Evolutionary conservation across 2,888 invertebrate species (phyloP), one percentile per base, ranked within the genome.

Genomic region (Panzeria rudis): DNA sequence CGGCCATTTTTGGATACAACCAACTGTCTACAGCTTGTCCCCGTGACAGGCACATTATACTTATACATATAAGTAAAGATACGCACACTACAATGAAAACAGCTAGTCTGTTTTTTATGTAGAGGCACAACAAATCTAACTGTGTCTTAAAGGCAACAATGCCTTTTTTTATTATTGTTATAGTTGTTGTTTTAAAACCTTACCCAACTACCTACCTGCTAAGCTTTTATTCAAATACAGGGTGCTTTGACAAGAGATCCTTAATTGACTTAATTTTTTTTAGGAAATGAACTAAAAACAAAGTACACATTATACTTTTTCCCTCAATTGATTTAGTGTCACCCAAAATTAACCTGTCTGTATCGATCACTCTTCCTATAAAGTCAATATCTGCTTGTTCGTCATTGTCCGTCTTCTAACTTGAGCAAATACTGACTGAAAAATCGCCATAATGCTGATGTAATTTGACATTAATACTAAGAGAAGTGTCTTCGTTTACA

Each of bases 11-110:
- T 83, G 78, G 78, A 13, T 73, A 59, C 61, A 54, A 62, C 83
- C 66, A 83, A 78, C 68, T 68, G 68, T 78, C 83, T 83, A 25
- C 78, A 78, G 78, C 78, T 72, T 83, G 68, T 83, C 54, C 83
- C 68, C 69, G 71, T 83, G 64, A 72, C 76, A 77, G 64, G n/a
- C 71, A 77, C 8, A 66, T 66, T 56, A 47, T 17, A 20, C 52
- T 38, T 23, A 38, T 17, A 50, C 25, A 3, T 54, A 54, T 11
- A 38, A 20, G 5, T n/a, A n/a, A 13, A 29, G 29, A 29, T 7
- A 50, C 50, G 59, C 54, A 44, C 9, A 29, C 41, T 17, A 25
- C 35, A 25, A 35, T 38, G 50, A 56, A 32, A 66, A 68, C 32
- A 68, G 29, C 20, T n/a, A 47, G 54, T 44, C 13, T 72, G 54